phyloP scores from a whole-genome alignment of 2,113 vertebrate species.

The Leptosomus discolor region DNA sequence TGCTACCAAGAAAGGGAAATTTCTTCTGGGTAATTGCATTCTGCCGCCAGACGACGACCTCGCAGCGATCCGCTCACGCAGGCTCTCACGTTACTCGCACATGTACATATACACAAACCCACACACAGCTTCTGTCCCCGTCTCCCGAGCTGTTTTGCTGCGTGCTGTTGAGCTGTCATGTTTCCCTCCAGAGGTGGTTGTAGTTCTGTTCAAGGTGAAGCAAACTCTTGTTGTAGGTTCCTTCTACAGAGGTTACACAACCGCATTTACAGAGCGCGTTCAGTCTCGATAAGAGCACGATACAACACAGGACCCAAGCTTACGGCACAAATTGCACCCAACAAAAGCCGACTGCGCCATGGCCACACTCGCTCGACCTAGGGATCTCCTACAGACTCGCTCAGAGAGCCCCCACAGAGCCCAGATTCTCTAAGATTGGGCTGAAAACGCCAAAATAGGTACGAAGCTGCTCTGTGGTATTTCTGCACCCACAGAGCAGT shows the following conservation, averaged over 20 bases:
- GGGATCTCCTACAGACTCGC: too few relatives aligned
- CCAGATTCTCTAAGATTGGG: not conserved
- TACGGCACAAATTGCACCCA: not conserved
- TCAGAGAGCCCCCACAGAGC: not conserved
- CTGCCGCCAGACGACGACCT: not conserved
- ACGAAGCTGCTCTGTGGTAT: not conserved
- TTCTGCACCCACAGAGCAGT: not conserved
- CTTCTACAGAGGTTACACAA: not conserved
- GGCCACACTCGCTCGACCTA: accelerated
- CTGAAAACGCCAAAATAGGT: not conserved
- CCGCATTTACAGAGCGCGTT: not conserved
- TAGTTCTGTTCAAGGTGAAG: not conserved
- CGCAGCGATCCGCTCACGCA: not conserved
- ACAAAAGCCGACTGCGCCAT: accelerated
- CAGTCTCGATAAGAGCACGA: accelerated
- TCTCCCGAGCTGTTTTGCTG: not conserved
- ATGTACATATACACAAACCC: accelerated
- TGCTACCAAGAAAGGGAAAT: not conserved
- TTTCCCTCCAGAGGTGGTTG: not conserved
- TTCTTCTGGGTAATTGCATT: not conserved
- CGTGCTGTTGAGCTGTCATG: not conserved
- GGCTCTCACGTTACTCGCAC: accelerated
- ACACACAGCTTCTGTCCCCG: not conserved
- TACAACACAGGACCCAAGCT: not conserved
- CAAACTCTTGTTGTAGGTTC: not conserved